Conservation (phyloP, 1,140 invertebrate genomes). For the Teleopsis dalmanni region DNA sequence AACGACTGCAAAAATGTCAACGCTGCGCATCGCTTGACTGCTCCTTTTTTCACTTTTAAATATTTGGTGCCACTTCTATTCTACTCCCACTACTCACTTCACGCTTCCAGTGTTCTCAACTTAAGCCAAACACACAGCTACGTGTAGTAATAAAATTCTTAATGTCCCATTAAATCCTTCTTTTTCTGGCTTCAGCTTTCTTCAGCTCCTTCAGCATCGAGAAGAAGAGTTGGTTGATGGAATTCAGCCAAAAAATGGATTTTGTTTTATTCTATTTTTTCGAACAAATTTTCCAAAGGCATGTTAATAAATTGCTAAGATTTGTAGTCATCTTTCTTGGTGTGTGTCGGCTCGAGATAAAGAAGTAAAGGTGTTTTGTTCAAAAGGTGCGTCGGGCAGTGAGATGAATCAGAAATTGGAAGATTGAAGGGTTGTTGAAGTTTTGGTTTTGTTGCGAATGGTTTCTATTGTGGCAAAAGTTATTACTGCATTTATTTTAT, state of each 20-base stretch:
- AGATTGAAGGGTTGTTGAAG: too few species aligned
- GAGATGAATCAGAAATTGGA: too few species aligned
- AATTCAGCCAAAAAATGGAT: slow-evolving; percentile 7
- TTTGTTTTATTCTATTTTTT: neutral
- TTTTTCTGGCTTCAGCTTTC: neutral
- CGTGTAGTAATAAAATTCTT: slow-evolving; percentile 8
- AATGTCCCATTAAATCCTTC: slow-evolving; percentile 10
- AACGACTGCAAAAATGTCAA: slow-evolving; percentile 9
- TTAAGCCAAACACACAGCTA: neutral
- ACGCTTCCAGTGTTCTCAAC: neutral
- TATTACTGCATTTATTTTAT: too few species aligned
- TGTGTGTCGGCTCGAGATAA: neutral
- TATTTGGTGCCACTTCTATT: too few species aligned
- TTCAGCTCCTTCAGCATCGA: neutral
- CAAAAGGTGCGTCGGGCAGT: too few species aligned
- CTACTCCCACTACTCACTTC: neutral
- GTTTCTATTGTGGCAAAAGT: too few species aligned
- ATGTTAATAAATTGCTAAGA: slow-evolving; percentile 9
- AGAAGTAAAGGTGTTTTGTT: too few species aligned
- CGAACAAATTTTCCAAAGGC: slow-evolving; percentile 3
- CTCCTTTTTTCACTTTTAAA: too few species aligned
- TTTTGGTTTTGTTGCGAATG: too few species aligned
- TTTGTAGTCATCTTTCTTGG: slow-evolving; percentile 7
- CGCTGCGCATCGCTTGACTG: neutral
- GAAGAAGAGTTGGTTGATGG: neutral